Evolutionary conservation across 2,797 vertebrate genomes (phyloP).

Genomic region (Loris lydekkerianus): DNA sequence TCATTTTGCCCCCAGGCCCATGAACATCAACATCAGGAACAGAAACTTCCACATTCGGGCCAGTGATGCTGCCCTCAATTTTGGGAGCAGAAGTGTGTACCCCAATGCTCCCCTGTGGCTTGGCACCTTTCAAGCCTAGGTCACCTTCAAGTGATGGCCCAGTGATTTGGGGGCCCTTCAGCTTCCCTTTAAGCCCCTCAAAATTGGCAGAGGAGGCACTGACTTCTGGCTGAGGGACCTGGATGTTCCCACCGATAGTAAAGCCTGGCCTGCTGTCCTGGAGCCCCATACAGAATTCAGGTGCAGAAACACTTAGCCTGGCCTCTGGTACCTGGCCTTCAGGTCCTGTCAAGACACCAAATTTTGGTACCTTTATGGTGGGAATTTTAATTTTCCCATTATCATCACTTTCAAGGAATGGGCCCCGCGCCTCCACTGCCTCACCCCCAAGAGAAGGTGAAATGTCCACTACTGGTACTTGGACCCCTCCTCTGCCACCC

Average conservation of each 20-base stretch:
- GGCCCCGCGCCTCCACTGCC: constrained; percentile 61
- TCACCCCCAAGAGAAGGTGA: constrained; percentile 62
- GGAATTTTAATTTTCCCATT: constrained; percentile 86
- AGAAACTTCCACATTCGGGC: constrained; percentile 64
- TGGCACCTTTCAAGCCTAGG: constrained; percentile 24
- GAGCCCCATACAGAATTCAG: constrained; percentile 66
- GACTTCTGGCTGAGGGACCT: constrained; percentile 65
- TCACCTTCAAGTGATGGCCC: constrained; percentile 46
- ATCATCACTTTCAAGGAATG: neutral
- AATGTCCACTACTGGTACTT: neutral
- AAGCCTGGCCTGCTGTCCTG: constrained; percentile 32
- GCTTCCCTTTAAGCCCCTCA: constrained; percentile 59
- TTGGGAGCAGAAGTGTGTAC: constrained; percentile 64
- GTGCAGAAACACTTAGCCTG: neutral
- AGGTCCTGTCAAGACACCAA: constrained; percentile 55
- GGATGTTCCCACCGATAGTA: neutral
- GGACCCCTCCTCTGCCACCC: constrained; percentile 82
- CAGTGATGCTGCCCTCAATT: constrained; percentile 39
- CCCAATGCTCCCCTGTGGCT: constrained; percentile 78
- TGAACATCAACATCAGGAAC: constrained; percentile 84
- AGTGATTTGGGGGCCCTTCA: constrained; percentile 39
- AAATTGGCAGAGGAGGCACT: neutral
- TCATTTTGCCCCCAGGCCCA: constrained; percentile 82
- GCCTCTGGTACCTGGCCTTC: neutral
- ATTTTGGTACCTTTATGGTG: constrained; percentile 86